phyloP scores from a whole-genome alignment of 64 coral and sea anemone genomes.

The Orbicella faveolata region DNA sequence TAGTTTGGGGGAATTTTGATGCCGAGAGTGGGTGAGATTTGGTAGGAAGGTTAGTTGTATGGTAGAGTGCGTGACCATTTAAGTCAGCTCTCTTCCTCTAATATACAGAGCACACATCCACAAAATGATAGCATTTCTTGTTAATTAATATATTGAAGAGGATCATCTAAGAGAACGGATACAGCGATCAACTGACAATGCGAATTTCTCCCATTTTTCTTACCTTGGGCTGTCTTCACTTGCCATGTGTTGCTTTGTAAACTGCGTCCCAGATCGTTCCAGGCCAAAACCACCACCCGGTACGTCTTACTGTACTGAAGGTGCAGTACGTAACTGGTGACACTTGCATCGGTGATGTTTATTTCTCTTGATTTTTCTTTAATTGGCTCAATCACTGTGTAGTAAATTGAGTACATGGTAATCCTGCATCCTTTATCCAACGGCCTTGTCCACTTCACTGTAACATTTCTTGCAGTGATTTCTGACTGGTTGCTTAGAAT shows the following conservation, averaged over 20 bases:
- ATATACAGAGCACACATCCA: too few relatives aligned
- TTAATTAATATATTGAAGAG: too few relatives aligned
- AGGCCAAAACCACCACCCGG: neutral
- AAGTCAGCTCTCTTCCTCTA: too few relatives aligned
- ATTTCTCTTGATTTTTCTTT: neutral
- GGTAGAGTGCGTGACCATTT: too few relatives aligned
- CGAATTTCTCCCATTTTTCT: neutral
- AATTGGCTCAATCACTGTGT: neutral
- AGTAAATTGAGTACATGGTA: neutral
- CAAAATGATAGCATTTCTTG: too few relatives aligned
- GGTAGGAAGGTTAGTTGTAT: too few relatives aligned
- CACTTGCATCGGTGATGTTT: neutral
- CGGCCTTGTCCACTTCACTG: neutral
- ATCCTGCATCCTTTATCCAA: neutral
- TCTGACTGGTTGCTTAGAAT: neutral
- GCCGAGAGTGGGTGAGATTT: too few relatives aligned
- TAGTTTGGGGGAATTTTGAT: too few relatives aligned
- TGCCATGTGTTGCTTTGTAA: neutral
- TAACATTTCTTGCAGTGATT: neutral
- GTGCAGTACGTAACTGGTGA: neutral
- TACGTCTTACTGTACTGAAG: constrained; percentile 12
- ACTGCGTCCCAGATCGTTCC: neutral
- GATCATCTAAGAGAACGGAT: too few relatives aligned
- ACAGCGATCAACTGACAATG: too few relatives aligned
- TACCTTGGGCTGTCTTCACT: neutral